Evolutionary conservation across 2,888 invertebrate genomes (phyloP).

Genomic region (Dryococelus australis): DNA sequence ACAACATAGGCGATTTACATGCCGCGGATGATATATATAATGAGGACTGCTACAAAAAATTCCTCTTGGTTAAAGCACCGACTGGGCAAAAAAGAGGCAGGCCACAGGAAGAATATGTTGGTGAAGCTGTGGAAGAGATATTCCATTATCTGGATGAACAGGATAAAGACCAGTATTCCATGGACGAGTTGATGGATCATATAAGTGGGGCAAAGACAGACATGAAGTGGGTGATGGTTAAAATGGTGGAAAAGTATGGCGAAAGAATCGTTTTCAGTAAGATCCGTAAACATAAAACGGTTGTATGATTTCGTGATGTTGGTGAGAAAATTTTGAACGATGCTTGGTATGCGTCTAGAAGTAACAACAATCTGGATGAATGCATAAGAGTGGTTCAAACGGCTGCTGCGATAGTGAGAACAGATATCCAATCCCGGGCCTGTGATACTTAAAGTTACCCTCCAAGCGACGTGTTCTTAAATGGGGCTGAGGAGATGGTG

Average conservation of each 20-base stretch:
- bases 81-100: neutral
- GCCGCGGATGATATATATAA: neutral
- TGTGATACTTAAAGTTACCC: neutral
- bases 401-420: neutral
- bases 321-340: neutral
- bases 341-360: neutral
- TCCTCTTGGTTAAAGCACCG: neutral
- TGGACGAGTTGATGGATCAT: neutral
- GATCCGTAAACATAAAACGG: neutral
- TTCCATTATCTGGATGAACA: neutral
- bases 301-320: neutral
- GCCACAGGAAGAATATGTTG: neutral
- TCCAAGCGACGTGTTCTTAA: neutral
- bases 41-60: constrained; percentile 9
- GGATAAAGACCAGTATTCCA: neutral
- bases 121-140: neutral
- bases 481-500: neutral
- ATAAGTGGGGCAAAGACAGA: neutral
- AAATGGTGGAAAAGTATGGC: neutral
- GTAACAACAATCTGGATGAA: neutral
- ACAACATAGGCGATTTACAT: neutral
- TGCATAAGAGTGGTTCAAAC: neutral
- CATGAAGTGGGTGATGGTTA: neutral
- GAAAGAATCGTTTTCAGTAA: neutral
- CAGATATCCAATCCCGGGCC: neutral